Evolutionary conservation across 2,113 vertebrate genomes (phyloP).

Genomic region (Leucoraja erinaceus): DNA sequence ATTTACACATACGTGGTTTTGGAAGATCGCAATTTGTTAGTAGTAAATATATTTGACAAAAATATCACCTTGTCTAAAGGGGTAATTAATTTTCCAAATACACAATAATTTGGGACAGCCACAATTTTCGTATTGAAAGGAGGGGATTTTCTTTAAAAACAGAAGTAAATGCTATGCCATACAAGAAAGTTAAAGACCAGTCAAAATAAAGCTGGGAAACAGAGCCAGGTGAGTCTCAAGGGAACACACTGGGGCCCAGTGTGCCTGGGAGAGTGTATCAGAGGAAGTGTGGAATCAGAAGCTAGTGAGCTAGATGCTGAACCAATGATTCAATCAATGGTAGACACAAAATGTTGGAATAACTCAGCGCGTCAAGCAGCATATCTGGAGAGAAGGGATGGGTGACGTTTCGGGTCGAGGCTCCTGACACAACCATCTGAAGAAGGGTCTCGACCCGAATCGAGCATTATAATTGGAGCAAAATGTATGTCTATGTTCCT

Average conservation of each 20-base stretch:
- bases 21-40: not conserved
- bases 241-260: too few relatives aligned
- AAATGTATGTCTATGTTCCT: not conserved
- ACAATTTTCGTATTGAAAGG: not conserved
- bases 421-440: too few relatives aligned
- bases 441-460: too few relatives aligned
- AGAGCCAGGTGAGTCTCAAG: too few relatives aligned
- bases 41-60: not conserved
- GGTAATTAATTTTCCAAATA: not conserved
- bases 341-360: not conserved
- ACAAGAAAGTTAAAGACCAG: not conserved
- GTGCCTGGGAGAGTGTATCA: too few relatives aligned
- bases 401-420: too few relatives aligned
- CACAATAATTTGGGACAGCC: not conserved
- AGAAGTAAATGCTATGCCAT: not conserved
- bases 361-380: too few relatives aligned
- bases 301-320: too few relatives aligned
- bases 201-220: too few relatives aligned
- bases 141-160: not conserved
- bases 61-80: not conserved
- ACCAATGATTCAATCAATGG: not conserved
- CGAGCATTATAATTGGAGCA: not conserved
- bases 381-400: too few relatives aligned
- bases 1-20: not conserved
- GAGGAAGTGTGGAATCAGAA: too few relatives aligned